Conservation (phyloP, 2,797 vertebrate species). For the Trachurus trachurus region DNA sequence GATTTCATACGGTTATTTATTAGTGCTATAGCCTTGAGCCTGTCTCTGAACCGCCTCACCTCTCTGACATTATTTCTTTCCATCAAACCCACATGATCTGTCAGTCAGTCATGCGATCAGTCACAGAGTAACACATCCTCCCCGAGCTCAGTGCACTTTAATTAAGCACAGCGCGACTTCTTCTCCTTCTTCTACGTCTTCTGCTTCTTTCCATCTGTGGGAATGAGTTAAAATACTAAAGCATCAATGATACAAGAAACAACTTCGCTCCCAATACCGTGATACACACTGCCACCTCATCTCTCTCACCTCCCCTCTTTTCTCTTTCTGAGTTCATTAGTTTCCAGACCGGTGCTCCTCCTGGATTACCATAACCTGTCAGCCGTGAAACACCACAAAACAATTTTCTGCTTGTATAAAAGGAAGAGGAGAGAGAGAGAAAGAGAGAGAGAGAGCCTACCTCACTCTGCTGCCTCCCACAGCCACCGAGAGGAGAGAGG, state of each 20-base stretch:
- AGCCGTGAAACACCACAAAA: constrained; percentile 92
- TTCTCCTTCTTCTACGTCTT: too few relatives aligned
- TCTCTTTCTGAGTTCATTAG: constrained; percentile 88
- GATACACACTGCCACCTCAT: constrained; percentile 80
- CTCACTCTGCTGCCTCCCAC: constrained; percentile 71
- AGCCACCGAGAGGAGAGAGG: constrained; percentile 64
- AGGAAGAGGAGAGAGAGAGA: constrained; percentile 33
- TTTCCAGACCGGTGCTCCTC: constrained; percentile 93
- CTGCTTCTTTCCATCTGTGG: constrained; percentile 45
- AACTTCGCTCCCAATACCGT: constrained; percentile 88
- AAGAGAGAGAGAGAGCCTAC: constrained; percentile 45
- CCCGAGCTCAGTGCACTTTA: constrained; percentile 70
- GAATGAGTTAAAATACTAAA: constrained; percentile 84
- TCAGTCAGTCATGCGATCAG: constrained; percentile 41
- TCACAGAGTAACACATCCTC: constrained; percentile 57
- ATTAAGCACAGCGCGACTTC: constrained; percentile 59
- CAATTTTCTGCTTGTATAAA: constrained; percentile 88
- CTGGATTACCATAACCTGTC: constrained; percentile 94
- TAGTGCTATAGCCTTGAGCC: neutral
- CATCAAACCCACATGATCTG: constrained; percentile 48
- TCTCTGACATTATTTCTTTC: constrained; percentile 27
- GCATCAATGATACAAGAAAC: constrained; percentile 87
- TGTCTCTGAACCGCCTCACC: constrained; percentile 21
- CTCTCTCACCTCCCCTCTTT: constrained; percentile 67
- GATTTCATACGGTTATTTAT: neutral